Conservation (phyloP, 2,797 vertebrate species). For the Falco peregrinus region DNA sequence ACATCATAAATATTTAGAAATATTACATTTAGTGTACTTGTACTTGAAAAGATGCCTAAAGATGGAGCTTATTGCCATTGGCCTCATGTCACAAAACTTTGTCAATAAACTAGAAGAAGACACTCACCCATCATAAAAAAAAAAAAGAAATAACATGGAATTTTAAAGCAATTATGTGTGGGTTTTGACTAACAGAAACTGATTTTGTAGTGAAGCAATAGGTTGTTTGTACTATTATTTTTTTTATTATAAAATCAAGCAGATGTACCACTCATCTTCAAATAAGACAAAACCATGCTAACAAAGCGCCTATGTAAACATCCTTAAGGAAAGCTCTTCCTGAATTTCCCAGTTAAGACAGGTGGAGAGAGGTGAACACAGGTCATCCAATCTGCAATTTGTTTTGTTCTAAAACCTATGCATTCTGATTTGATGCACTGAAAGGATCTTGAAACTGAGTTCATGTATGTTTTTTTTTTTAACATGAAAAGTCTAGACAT, state of each 20-base stretch:
- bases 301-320: conserved; percentile 39
- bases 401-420: conserved; percentile 5
- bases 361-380: background rate
- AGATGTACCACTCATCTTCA: conserved; percentile 48
- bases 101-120: conserved; percentile 53
- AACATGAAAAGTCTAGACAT: conserved; percentile 37
- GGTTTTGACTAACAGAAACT: conserved; percentile 47
- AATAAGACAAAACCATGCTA: conserved; percentile 4
- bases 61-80: conserved; percentile 34
- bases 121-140: background rate
- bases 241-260: conserved; percentile 45
- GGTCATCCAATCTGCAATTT: conserved; percentile 4
- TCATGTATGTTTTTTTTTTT: background rate
- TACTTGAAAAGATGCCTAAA: conserved; percentile 41
- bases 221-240: conserved; percentile 20
- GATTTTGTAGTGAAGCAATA: conserved; percentile 48
- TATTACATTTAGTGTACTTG: conserved; percentile 29
- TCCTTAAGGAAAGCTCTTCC: conserved; percentile 38
- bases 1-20: conserved; percentile 46
- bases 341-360: background rate
- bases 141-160: conserved; percentile 21
- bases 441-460: conserved; percentile 36
- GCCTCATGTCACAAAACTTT: conserved; percentile 43
- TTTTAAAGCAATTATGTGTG: conserved; percentile 50
- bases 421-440: background rate